These are phyloP conservation scores for Xenus cinereus DNA, from an alignment of 2,113 vertebrate genomes.

Conservation along the genomic window DNA sequence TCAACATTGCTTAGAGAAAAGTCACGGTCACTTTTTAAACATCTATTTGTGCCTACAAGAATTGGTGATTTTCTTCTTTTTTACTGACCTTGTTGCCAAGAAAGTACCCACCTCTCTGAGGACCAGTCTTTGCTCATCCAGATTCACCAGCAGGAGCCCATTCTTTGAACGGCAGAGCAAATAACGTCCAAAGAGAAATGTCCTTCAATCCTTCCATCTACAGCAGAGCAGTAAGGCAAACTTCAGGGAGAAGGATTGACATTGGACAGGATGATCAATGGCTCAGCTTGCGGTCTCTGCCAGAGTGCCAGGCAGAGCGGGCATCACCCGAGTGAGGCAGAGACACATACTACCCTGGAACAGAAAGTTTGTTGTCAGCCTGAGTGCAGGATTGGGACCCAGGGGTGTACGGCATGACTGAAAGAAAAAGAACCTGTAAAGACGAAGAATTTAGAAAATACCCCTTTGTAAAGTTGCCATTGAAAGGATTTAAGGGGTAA, in stretches of 20 bases:
- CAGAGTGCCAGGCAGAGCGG: not conserved
- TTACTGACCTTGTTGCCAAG: not conserved
- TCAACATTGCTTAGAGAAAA: not conserved
- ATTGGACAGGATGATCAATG: not conserved
- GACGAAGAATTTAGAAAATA: not conserved
- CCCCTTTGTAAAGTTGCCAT: not conserved
- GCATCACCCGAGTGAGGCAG: not conserved
- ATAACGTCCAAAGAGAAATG: not conserved
- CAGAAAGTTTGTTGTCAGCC: not conserved
- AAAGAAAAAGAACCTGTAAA: not conserved
- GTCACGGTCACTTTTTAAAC: not conserved
- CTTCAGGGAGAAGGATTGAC: not conserved
- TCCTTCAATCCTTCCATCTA: not conserved
- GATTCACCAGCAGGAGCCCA: not conserved
- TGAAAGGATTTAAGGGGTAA: not conserved
- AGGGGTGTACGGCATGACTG: rapidly evolving
- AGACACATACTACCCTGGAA: not conserved
- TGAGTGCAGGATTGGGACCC: not conserved
- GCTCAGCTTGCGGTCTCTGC: not conserved
- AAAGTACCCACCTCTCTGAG: not conserved
- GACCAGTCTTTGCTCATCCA: not conserved
- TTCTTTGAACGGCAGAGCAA: not conserved
- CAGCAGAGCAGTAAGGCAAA: not conserved
- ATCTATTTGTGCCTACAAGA: not conserved
- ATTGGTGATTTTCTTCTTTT: not conserved